Base-by-base conservation (phyloP, 2,113 vertebrate species). In the Ondatra zibethicus region DNA sequence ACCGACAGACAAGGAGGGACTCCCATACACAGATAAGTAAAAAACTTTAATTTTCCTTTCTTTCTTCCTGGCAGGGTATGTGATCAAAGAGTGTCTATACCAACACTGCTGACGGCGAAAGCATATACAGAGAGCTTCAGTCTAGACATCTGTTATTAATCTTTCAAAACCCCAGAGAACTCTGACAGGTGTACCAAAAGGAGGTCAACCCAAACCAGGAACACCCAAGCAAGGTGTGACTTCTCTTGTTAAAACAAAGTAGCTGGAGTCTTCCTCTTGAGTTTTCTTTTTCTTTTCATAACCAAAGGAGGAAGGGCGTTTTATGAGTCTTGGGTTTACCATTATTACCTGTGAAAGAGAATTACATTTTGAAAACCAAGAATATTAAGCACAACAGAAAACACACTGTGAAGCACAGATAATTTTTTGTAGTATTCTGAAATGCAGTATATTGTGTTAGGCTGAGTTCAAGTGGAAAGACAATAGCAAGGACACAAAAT, bases 231-330 rank as follows among this genome's bases (percentile, higher is more conserved):
- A 65, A 78, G 66, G 39, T 21, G 2, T n/a, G 73, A 7, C 77
- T 92, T 68, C 73, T 55, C 47, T 92, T 88, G 81, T 63, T 72
- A 45, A 95, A 92, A 97, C 31, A 84, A 88, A 90, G 88, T 50
- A 90, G 70, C 19, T 76, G 19, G 27, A 88, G 11, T 58, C 50
- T 91, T 65, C 82, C 58, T 82, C 89, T 80, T 14, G 66, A 88
- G 5, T 2, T 87, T 89, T 77, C 68, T 87, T 78, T 66, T 82
- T 25, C 84, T 36, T 36, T 50, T 5, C 11, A 47, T 88, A 73
- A 61, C 5, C 65, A 75, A 66, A 81, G 19, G 29, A 16, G 8
- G 39, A 50, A 90, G 19, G 45, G 86, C 52, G 3, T 31, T 75
- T 92, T 87, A n/a, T 47, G 36, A 10, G 2, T 80, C 72, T 91